phyloP scores from a whole-genome alignment of 2,113 vertebrate genomes.

The Hippocampus guttulatus region DNA sequence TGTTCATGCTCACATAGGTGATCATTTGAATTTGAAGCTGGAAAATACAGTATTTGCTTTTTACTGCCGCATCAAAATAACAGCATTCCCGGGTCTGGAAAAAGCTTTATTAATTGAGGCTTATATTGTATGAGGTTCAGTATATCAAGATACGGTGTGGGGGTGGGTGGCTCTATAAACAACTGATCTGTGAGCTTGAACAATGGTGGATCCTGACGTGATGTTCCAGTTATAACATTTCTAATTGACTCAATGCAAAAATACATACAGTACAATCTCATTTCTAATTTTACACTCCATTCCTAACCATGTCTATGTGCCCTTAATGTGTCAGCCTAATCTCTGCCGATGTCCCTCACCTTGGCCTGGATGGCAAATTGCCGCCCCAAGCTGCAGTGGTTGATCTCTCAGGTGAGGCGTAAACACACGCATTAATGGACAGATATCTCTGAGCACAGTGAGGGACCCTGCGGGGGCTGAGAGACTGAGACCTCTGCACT shows the following conservation, averaged over 20 bases:
- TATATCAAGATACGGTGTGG: neutral
- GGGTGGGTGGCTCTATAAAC: neutral
- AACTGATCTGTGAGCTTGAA: neutral
- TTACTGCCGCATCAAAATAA: neutral
- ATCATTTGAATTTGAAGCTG: neutral
- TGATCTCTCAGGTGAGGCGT: conserved; percentile 48
- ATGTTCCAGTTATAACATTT: too few relatives aligned
- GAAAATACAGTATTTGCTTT: neutral
- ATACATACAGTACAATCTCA: too few relatives aligned
- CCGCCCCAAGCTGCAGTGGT: conserved; percentile 33
- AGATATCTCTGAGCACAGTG: conserved; percentile 35
- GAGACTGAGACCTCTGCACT: conserved; percentile 56
- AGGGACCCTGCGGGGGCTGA: conserved; percentile 57
- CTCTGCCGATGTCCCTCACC: conserved; percentile 18
- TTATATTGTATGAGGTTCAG: neutral
- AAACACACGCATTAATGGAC: conserved; percentile 33
- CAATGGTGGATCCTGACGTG: too few relatives aligned
- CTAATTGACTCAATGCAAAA: too few relatives aligned
- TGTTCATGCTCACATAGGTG: neutral
- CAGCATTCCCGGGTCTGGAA: neutral
- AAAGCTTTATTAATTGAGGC: neutral
- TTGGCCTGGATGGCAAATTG: conserved; percentile 9
- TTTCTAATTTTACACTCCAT: too few relatives aligned
- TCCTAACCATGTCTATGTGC: too few relatives aligned
- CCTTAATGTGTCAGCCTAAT: neutral